Conservation (phyloP, 64 coral and sea anemone genomes). For the Dendrophyllia cribrosa region DNA sequence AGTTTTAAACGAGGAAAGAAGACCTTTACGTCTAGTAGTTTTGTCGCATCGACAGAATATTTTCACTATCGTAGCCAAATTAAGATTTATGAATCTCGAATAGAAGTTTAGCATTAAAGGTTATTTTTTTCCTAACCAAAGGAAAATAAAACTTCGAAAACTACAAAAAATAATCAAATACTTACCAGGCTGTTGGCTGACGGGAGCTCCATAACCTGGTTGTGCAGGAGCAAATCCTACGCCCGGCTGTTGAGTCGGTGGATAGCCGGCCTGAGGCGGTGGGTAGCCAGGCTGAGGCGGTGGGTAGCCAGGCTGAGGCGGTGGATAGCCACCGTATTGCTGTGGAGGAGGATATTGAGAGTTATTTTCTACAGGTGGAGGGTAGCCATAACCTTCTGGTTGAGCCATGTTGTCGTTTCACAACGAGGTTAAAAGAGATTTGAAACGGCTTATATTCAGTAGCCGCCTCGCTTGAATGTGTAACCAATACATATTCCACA, state of each 20-base stretch:
- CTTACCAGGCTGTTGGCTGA: slow-evolving; percentile 66
- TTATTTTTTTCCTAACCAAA: not conserved
- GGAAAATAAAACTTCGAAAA: not conserved
- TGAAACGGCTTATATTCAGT: not conserved
- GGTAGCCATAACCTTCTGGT: slow-evolving; percentile 72
- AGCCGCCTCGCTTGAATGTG: not conserved
- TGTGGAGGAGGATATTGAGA: slow-evolving; percentile 32
- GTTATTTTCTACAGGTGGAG: slow-evolving; percentile 77
- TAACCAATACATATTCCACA: not conserved
- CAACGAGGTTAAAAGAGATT: no score
- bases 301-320: slow-evolving; percentile 33
- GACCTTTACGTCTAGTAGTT: no score
- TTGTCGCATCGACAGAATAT: no score
- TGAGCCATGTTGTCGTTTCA: slow-evolving; percentile 69
- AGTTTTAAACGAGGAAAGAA: no score
- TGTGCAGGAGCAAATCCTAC: slow-evolving; percentile 50
- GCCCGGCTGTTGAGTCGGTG: slow-evolving; percentile 34
- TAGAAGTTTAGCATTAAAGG: not conserved
- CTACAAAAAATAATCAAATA: not conserved
- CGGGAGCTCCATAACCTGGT: slow-evolving; percentile 73
- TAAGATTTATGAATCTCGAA: not conserved
- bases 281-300: slow-evolving; percentile 62
- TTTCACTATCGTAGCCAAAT: not conserved
- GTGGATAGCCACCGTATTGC: slow-evolving; percentile 33
- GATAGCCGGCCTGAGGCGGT: slow-evolving; percentile 46